Evolutionary conservation across 2,888 invertebrate genomes (phyloP), one percentile per base, ranked within the genome.

Genomic region (Lymantria monacha): DNA sequence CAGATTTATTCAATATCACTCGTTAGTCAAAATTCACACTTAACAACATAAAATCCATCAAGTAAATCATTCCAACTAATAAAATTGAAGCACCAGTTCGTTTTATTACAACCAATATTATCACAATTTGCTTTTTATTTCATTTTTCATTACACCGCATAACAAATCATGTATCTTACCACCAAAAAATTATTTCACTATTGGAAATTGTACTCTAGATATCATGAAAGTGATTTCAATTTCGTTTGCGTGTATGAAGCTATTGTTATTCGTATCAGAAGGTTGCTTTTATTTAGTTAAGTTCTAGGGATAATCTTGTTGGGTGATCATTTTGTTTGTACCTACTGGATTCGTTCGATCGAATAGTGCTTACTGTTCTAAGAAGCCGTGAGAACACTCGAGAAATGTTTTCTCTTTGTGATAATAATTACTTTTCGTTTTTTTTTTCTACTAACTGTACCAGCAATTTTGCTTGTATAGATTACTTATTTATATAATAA

Each of bases 241-340:
- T 14, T 57, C 7, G 5, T 15, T 41, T 54, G 42, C 1, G 1
- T 22, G 1, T 8, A 9, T 8, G 0, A 37, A 42, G 3, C 37
- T 11, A 44, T 43, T 57, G 46, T 52, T 61, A 42, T 56, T 53
- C 54, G 33, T 46, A 31, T 44, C 37, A 50, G 52, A 55, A 57
- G 56, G 63, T 66, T 59, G 57, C 63, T 64, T 61, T 69, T 71
- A 69, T 73, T 70, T 68, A 65, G 51, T 64, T 56, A 44, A 50
- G 61, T 69, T 57, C 49, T 40, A 49, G 46, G 42, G 52, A 55
- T 63, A 62, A 71, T 65, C 57, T 56, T 53, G 57, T 64, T 49
- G 50, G 48, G 47, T 53, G 53, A 61, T 57, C 52, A 46, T 59
- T 61, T 63, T 59, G 53, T 70, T 66, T 58, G 14, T 46, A 53